phyloP scores from a whole-genome alignment of 2,113 vertebrate genomes.

The Pseudois nayaur region DNA sequence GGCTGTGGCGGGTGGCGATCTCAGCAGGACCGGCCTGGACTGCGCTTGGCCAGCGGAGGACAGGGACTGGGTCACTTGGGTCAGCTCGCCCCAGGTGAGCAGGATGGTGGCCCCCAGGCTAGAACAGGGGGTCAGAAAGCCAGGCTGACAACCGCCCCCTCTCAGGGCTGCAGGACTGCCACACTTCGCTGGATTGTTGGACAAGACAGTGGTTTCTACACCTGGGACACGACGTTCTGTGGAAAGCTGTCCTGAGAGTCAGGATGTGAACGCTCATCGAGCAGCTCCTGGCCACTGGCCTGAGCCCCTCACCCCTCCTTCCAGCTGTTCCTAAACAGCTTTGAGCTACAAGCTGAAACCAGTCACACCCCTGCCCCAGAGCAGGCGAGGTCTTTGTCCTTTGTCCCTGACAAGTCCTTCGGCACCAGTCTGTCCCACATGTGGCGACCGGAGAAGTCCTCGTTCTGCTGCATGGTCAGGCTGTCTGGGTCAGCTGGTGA shows the following conservation, averaged over 20 bases:
- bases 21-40: not conserved
- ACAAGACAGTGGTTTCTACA: not conserved
- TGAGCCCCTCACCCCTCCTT: too few species aligned
- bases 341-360: not conserved
- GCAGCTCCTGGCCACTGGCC: accelerated
- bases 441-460: accelerated
- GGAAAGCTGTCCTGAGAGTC: not conserved
- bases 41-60: accelerated
- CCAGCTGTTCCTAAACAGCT: not conserved
- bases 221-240: not conserved
- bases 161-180: not conserved
- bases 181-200: not conserved
- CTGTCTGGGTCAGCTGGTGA: too few species aligned
- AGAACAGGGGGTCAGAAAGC: not conserved
- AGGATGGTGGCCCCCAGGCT: not conserved
- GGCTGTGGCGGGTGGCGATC: accelerated
- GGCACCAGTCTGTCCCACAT: accelerated
- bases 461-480: accelerated
- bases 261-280: accelerated
- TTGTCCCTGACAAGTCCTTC: too few species aligned
- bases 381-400: not conserved
- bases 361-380: accelerated
- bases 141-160: not conserved
- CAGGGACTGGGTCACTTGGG: not conserved
- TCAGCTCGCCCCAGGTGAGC: not conserved